These are phyloP conservation scores for Apotomis capreana DNA, from an alignment of 2,888 invertebrate genomes.

Conservation along the genomic window DNA sequence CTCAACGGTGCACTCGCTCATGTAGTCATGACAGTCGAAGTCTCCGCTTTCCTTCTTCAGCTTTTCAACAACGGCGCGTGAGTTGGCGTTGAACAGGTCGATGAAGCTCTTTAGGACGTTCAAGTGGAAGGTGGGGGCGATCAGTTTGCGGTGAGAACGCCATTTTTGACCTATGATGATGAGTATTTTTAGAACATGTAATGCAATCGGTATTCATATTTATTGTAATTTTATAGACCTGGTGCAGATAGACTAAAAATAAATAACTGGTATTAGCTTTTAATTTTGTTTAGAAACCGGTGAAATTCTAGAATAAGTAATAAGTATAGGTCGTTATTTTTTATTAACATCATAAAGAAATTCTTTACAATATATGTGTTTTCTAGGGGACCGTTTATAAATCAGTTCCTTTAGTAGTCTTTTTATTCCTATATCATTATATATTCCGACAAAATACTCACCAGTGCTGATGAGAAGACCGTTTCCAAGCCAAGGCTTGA, in stretches of 20 bases:
- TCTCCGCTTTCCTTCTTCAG: conserved; percentile 87
- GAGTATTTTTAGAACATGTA: background rate
- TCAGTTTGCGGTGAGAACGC: conserved; percentile 92
- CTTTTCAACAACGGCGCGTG: conserved; percentile 88
- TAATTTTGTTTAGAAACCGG: no score
- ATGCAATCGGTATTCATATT: no score
- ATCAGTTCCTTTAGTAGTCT: no score
- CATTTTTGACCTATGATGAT: conserved; percentile 88
- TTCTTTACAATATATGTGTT: no score
- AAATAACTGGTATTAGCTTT: no score
- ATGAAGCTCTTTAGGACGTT: conserved; percentile 94
- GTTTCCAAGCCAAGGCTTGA: conserved; percentile 93
- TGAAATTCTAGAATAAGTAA: no score
- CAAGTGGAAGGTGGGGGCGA: conserved; percentile 94
- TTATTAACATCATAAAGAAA: no score
- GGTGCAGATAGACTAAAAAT: no score
- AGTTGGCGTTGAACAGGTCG: conserved; percentile 92
- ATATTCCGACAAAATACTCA: no score
- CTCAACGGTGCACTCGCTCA: conserved; percentile 93
- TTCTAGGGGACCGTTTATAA: background rate
- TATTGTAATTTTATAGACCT: no score
- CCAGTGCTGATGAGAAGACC: conserved; percentile 92
- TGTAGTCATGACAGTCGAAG: conserved; percentile 92
- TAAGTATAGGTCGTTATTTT: no score
- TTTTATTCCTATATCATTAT: no score